A percentile compares a stretch with the other conserved stretches of the same genome.
phyloP scores from a whole-genome alignment of 2,888 invertebrate genomes.

The Parthenolecanium corni region DNA sequence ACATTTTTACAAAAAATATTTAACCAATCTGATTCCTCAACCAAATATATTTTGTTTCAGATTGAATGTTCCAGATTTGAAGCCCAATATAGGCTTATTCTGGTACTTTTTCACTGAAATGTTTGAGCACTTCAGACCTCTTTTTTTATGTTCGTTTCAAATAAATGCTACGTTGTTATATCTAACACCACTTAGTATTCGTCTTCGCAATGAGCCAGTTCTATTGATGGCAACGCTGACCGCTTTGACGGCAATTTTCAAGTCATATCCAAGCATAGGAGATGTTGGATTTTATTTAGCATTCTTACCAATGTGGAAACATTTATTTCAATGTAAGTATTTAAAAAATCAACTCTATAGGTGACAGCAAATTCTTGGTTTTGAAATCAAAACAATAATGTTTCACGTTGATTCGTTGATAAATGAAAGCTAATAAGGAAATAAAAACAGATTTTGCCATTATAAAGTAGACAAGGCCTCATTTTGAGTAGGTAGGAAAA shows the following conservation, averaged over 20 bases:
- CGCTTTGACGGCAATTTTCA: conserved; percentile 78
- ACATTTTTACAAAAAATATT: too few relatives aligned
- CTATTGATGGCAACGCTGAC: conserved; percentile 66
- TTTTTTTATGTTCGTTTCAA: conserved; percentile 95
- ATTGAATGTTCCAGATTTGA: conserved; percentile 79
- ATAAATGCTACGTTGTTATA: conserved; percentile 88
- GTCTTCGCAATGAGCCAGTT: conserved; percentile 66
- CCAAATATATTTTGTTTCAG: conserved; percentile 47
- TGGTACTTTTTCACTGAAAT: conserved; percentile 99
- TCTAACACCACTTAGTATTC: conserved; percentile 70
- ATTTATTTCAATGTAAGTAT: conserved; percentile 70
- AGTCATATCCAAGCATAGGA: conserved; percentile 92
- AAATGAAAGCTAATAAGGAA: too few relatives aligned
- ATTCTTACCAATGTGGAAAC: conserved; percentile 80
- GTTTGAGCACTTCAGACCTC: conserved; percentile 94
- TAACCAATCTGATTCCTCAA: too few relatives aligned
- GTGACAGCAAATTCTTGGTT: conserved; percentile 11
- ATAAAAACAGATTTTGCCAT: too few relatives aligned
- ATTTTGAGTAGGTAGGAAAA: too few relatives aligned
- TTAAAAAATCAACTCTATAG: background rate
- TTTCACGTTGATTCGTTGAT: too few relatives aligned
- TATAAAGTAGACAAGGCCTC: too few relatives aligned
- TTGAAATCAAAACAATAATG: too few relatives aligned
- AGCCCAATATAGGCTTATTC: conserved; percentile 93
- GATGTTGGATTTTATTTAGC: conserved; percentile 88